Base-by-base conservation (phyloP, 2,888 invertebrate species). In the Oxyteleia sp. region DNA sequence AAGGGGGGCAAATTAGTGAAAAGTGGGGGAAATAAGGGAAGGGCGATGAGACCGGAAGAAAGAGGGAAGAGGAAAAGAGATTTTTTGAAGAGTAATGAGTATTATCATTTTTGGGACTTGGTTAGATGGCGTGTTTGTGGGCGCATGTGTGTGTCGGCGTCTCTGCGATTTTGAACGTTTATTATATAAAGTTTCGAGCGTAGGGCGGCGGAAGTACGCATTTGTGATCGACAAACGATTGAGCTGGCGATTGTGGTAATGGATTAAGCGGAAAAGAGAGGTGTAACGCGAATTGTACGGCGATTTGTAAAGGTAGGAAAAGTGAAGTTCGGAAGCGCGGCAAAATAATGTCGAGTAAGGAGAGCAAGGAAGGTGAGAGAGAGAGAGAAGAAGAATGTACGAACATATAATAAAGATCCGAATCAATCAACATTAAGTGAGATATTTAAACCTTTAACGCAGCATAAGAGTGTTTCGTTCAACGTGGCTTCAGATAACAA, bases 141-240 rank as follows among this genome's bases (percentile, higher is more conserved):
- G 18, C 45, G 45, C 18, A 11, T 45, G 45, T 45, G 45, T 45
- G 45, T 45, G 10, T n/a, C 45, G 45, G 45, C 45, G 45, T 45
- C 45, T 45, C 45, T 45, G 45, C 38, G n/a, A 3, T n/a, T 38
- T 38, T 38, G 2, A 5, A 3, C 38, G 4, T 38, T 38, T 38
- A 10, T 1, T 32, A 8, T 32, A 32, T 32, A 10, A 32, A 32
- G 10, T 4, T 8, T 32, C 32, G 32, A 10, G 8, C 32, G 32
- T 10, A 32, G 32, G 32, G 8, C 38, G n/a, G 4, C 38, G 38
- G n/a, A 38, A 38, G 38, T 4, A n/a, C 38, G 38, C 7, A 32
- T 8, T 32, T 32, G 32, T 10, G 32, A 32, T 10, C 3, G 8
- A 8, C 32, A 32, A 10, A 8, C 32, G 32, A 5, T 38, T 38